Evolutionary conservation across 2,113 vertebrate species (phyloP).

Genomic region (Nerophis lumbriciformis): DNA sequence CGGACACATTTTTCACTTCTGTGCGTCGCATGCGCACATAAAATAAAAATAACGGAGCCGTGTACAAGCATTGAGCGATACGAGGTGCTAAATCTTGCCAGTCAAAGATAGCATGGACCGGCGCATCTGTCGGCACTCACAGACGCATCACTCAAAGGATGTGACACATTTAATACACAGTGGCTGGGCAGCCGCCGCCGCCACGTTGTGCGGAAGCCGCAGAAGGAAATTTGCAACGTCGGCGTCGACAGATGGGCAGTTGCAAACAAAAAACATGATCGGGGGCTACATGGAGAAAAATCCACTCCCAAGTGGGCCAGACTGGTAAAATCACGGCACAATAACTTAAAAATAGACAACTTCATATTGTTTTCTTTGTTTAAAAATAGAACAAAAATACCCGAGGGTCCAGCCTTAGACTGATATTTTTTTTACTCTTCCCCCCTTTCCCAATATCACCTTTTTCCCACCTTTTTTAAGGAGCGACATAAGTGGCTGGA

Average conservation of each 20-base stretch:
- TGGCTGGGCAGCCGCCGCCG: neutral
- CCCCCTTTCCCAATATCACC: too few species aligned
- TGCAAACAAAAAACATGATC: too few species aligned
- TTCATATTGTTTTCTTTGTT: too few species aligned
- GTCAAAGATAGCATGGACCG: conserved; percentile 26
- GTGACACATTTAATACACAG: conserved; percentile 37
- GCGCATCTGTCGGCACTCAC: conserved; percentile 37
- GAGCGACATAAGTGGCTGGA: too few species aligned
- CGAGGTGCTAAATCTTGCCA: conserved; percentile 35
- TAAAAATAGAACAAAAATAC: too few species aligned
- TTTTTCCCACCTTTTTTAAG: too few species aligned
- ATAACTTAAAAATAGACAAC: too few species aligned
- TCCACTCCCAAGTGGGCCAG: too few species aligned
- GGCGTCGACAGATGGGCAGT: conserved; percentile 24
- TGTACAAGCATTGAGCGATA: conserved; percentile 11
- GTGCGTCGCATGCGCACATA: conserved; percentile 8
- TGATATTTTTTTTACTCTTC: too few species aligned
- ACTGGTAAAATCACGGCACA: too few species aligned
- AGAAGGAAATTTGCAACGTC: neutral
- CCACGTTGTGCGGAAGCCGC: neutral
- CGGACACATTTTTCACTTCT: conserved; percentile 12
- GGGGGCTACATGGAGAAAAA: too few species aligned
- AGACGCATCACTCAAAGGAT: conserved; percentile 36
- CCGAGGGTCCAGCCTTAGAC: too few species aligned
- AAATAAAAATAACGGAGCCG: conserved; percentile 1